Evolutionary conservation across 2,888 invertebrate genomes (phyloP).

Genomic region (Pterobdella sp.): DNA sequence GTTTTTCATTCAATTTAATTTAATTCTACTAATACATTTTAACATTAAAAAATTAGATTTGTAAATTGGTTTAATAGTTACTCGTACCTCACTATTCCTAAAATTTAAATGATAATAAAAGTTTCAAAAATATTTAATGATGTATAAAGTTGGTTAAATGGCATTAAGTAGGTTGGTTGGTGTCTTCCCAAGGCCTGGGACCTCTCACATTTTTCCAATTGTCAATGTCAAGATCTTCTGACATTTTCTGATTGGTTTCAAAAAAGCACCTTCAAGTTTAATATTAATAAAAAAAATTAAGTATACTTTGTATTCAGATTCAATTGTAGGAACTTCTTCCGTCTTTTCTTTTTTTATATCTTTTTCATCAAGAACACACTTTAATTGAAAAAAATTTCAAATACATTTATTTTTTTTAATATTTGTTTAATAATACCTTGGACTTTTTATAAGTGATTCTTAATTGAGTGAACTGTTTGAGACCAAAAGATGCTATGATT

Average conservation of each 20-base stretch:
- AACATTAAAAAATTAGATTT: no score
- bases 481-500: conserved; percentile 1
- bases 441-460: background rate
- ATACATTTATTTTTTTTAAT: background rate
- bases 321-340: background rate
- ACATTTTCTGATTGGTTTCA: background rate
- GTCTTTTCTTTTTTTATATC: background rate
- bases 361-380: background rate
- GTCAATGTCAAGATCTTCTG: background rate
- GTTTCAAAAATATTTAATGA: no score
- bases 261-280: background rate
- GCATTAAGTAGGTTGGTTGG: no score
- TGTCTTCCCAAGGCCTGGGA: background rate
- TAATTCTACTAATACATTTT: no score
- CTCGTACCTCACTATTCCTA: no score
- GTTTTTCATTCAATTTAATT: no score
- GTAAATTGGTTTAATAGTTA: no score
- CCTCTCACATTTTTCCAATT: background rate
- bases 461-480: background rate
- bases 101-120: no score
- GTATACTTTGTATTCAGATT: background rate
- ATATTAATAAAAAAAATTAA: background rate
- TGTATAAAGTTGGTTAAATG: no score
- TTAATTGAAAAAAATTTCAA: background rate
- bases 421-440: no score